These are phyloP conservation scores for Erinaceus europaeus DNA, from an alignment of 2,113 vertebrate genomes.

Conservation along the genomic window DNA sequence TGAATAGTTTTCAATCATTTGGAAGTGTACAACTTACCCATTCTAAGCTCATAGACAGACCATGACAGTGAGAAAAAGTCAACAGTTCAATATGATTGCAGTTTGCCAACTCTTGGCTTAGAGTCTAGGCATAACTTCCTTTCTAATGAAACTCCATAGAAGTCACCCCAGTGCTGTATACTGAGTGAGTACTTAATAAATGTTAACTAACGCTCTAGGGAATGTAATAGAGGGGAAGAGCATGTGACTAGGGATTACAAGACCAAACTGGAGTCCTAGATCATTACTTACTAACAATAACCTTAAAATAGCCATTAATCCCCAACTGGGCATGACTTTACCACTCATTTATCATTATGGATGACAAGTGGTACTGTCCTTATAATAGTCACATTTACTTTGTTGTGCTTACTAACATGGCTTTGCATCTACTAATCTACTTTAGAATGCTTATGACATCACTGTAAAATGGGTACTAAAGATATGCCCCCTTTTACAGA, in stretches of 20 bases:
- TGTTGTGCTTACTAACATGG: neutral
- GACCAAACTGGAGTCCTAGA: slow-evolving; percentile 30
- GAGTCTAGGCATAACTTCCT: neutral
- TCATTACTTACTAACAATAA: slow-evolving; percentile 48
- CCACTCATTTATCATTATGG: slow-evolving; percentile 30
- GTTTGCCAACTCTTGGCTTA: slow-evolving; percentile 4
- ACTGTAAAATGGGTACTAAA: neutral
- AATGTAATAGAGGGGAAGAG: neutral
- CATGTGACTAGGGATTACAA: neutral
- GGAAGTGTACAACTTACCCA: neutral
- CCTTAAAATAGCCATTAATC: slow-evolving; percentile 52
- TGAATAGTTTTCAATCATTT: neutral
- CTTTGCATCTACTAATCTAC: neutral
- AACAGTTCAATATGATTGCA: neutral
- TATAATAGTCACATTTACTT: slow-evolving; percentile 10
- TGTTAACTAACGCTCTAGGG: neutral
- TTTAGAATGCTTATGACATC: neutral
- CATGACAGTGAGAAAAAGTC: neutral
- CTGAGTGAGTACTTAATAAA: neutral
- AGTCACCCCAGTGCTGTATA: neutral
- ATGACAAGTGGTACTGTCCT: neutral
- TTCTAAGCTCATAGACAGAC: neutral
- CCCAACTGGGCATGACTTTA: slow-evolving; percentile 35
- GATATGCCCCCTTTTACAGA: neutral
- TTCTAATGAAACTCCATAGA: neutral